These are phyloP conservation scores for Gymnobelideus leadbeateri DNA, from an alignment of 2,113 vertebrate species.

Conservation along the genomic window DNA sequence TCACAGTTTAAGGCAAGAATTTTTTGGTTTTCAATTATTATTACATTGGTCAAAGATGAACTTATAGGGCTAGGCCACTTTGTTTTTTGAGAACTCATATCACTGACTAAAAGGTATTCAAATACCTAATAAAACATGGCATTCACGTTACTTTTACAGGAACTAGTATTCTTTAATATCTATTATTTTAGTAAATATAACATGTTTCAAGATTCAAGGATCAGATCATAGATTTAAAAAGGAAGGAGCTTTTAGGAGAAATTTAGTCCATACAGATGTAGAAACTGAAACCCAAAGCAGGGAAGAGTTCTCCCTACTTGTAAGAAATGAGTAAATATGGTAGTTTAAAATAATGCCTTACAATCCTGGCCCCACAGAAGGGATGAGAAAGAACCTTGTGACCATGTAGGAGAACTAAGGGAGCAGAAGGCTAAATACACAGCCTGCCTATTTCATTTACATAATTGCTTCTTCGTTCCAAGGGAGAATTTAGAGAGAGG, in stretches of 20 bases:
- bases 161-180: neutral
- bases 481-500: neutral
- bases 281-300: neutral
- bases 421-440: neutral
- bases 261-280: neutral
- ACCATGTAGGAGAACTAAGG: neutral
- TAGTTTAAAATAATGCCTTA: neutral
- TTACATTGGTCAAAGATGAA: neutral
- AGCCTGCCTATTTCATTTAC: neutral
- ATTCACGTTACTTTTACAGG: neutral
- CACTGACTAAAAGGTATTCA: neutral
- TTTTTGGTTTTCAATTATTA: neutral
- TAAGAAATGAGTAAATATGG: neutral
- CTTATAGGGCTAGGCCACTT: neutral
- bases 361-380: neutral
- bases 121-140: neutral
- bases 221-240: neutral
- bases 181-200: neutral
- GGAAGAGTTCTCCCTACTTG: neutral
- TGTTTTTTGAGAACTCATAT: neutral
- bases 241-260: neutral
- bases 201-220: neutral
- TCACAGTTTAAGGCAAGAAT: neutral
- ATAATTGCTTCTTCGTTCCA: neutral
- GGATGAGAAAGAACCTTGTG: neutral